Conservation (phyloP, 2,888 invertebrate species). For the Nemotelus pantherinus region DNA sequence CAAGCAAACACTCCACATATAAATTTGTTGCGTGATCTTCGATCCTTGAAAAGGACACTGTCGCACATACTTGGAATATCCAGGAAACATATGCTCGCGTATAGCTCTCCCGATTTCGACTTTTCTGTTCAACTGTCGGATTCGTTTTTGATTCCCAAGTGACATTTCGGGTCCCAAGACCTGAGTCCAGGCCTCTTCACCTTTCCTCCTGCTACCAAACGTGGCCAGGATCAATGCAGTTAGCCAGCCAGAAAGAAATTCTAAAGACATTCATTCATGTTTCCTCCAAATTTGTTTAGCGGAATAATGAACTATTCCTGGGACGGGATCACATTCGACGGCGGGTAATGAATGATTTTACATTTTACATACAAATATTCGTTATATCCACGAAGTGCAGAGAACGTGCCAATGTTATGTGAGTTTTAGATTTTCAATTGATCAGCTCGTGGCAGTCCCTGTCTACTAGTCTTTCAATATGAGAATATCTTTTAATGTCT, state of each 20-base stretch:
- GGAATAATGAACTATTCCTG: background rate
- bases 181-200: constrained; percentile 34
- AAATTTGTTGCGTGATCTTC: too few relatives aligned
- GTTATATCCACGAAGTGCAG: too few relatives aligned
- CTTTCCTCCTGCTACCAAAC: constrained; percentile 15
- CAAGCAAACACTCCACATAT: background rate
- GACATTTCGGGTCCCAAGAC: constrained; percentile 26
- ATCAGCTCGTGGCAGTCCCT: constrained; percentile 36
- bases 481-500: constrained; percentile 29
- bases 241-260: constrained; percentile 17
- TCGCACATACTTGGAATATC: constrained; percentile 10
- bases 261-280: background rate
- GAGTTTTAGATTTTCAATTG: constrained; percentile 33
- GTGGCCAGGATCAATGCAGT: background rate
- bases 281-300: constrained; percentile 34
- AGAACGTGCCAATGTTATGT: constrained; percentile 12
- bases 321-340: background rate
- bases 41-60: constrained; percentile 25
- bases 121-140: constrained; percentile 33
- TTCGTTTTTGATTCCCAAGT: constrained; percentile 41
- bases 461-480: constrained; percentile 30
- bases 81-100: constrained; percentile 39
- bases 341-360: too few relatives aligned
- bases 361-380: too few relatives aligned
- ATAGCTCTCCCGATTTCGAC: background rate